Percentiles rank a stretch among this genome's conserved stretches.
Evolutionary conservation across 2,888 invertebrate species (phyloP).

Genomic region (Tetramorium bicarinatum): DNA sequence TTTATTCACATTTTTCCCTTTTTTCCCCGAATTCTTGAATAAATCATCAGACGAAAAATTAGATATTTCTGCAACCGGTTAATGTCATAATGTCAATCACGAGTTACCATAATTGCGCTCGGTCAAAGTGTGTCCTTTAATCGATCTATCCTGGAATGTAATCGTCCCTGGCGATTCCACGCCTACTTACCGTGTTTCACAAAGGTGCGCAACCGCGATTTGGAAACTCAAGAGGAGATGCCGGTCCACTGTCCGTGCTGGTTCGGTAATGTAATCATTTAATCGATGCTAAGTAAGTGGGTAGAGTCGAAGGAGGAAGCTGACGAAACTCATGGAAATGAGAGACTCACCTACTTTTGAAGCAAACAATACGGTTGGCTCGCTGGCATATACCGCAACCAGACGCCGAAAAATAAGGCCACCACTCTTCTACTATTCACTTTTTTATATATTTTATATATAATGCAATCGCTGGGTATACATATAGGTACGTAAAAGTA

Average conservation of each 20-base stretch:
- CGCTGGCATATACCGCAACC: constrained; percentile 9
- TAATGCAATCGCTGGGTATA: too few species aligned
- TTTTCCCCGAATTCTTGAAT: background rate
- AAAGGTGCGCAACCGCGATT: constrained; percentile 52
- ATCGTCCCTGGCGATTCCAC: constrained; percentile 62
- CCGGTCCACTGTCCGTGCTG: constrained; percentile 50
- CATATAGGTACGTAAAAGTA: background rate
- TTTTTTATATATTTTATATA: background rate
- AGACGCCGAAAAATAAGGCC: constrained; percentile 33
- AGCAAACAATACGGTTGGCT: constrained; percentile 66
- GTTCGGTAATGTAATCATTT: constrained; percentile 73
- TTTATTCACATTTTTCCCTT: background rate
- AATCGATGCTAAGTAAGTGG: constrained; percentile 71
- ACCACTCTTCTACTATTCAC: background rate
- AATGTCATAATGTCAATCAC: background rate
- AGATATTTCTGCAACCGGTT: background rate
- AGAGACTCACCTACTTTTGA: constrained; percentile 62
- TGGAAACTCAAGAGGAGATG: constrained; percentile 58
- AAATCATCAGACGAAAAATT: background rate
- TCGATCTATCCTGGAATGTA: constrained; percentile 68
- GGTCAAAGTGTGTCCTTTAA: constrained; percentile 59
- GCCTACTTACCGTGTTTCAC: constrained; percentile 53
- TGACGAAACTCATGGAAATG: constrained; percentile 76
- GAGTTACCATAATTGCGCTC: background rate
- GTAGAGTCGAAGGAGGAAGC: constrained; percentile 68